A percentile compares a stretch with the other conserved stretches of the same genome.
Evolutionary conservation across 2,113 vertebrate genomes (phyloP).

Genomic region (Hemiscyllium ocellatum): DNA sequence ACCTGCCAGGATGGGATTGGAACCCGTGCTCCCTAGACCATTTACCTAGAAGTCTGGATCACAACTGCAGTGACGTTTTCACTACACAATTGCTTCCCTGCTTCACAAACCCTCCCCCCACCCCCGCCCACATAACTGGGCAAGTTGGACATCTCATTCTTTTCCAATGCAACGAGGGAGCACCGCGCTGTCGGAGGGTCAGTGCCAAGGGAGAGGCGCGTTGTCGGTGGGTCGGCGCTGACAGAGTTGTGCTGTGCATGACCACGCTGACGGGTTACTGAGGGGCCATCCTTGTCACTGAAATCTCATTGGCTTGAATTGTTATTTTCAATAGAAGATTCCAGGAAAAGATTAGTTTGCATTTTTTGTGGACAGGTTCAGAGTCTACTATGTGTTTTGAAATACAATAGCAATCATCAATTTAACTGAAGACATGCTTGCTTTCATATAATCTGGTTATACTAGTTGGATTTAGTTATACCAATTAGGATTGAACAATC

Average conservation of each 20-base stretch:
- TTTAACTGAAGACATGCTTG: neutral
- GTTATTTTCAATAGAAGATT: neutral
- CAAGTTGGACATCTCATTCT: too few species aligned
- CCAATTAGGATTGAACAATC: neutral
- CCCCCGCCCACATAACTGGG: too few species aligned
- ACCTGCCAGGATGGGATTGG: too few species aligned
- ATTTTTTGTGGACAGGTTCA: neutral
- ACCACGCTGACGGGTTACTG: neutral
- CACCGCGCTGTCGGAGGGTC: neutral
- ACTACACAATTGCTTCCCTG: too few species aligned
- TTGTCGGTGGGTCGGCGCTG: neutral
- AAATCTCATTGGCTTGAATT: neutral
- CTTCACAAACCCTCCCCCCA: too few species aligned
- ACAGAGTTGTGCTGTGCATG: neutral
- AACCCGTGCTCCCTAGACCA: too few species aligned
- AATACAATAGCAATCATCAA: neutral
- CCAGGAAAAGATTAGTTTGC: neutral
- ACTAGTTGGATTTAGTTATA: neutral
- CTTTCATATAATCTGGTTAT: neutral
- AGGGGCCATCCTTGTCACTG: neutral
- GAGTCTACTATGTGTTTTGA: neutral
- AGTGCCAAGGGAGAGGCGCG: neutral
- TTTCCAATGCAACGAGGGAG: too few species aligned
- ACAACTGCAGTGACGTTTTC: too few species aligned
- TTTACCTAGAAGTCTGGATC: too few species aligned